A percentile compares a stretch with the other conserved stretches of the same genome.
These are phyloP conservation scores for Apogon talboti DNA, from an alignment of 2,797 vertebrate genomes.

Conservation along the genomic window DNA sequence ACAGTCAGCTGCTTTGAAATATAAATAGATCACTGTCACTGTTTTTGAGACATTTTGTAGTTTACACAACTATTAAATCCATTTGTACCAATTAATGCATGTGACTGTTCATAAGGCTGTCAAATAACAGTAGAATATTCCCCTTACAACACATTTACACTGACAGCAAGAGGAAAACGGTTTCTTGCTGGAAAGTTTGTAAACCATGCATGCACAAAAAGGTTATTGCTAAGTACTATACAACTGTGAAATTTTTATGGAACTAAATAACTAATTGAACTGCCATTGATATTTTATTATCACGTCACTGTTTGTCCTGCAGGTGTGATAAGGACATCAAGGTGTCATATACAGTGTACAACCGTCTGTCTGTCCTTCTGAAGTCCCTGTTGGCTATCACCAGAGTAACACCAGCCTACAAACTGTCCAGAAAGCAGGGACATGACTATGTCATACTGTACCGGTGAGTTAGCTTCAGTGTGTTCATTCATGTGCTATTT, in stretches of 20 bases:
- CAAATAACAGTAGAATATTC: too few relatives aligned
- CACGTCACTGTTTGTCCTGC: conserved; percentile 16
- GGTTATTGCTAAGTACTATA: too few relatives aligned
- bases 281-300: not conserved
- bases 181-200: too few relatives aligned
- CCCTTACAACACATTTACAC: too few relatives aligned
- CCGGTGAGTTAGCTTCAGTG: conserved; percentile 82
- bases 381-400: conserved; percentile 98
- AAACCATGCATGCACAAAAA: too few relatives aligned
- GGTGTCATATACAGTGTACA: conserved; percentile 98
- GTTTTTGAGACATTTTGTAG: not conserved
- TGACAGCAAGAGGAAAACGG: too few relatives aligned
- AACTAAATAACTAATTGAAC: not conserved
- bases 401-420: conserved; percentile 97
- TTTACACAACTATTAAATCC: not conserved
- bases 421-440: conserved; percentile 97
- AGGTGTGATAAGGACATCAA: conserved; percentile 99
- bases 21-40: conserved; percentile 3
- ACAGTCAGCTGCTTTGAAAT: not conserved
- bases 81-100: not conserved
- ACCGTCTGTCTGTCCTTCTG: conserved; percentile 94
- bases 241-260: too few relatives aligned
- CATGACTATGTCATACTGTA: conserved; percentile 99
- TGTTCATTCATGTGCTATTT: not conserved
- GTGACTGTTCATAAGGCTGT: too few relatives aligned